Percentiles rank a stretch among this genome's conserved stretches.
phyloP scores from a whole-genome alignment of 2,888 invertebrate genomes.

The Cephus sareptanus region DNA sequence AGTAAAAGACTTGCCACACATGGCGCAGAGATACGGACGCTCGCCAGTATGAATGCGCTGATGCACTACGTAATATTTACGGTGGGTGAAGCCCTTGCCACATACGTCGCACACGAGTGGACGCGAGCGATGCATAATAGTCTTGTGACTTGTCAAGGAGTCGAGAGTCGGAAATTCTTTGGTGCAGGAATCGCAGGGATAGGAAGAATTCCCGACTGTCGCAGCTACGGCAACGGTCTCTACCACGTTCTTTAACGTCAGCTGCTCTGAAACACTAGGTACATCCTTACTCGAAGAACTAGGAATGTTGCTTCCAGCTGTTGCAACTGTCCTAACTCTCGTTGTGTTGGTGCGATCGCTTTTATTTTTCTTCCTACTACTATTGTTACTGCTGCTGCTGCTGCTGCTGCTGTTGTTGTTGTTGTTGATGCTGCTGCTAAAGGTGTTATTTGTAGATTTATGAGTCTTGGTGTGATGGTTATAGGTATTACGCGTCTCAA shows the following conservation, averaged over 20 bases:
- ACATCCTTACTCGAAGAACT: background rate
- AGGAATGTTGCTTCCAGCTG: background rate
- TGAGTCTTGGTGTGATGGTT: conserved; percentile 65
- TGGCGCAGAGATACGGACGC: conserved; percentile 66
- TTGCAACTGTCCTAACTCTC: background rate
- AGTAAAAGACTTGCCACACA: conserved; percentile 64
- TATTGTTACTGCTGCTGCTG: background rate
- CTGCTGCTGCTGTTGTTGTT: conserved; percentile 4
- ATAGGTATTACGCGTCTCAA: conserved; percentile 62
- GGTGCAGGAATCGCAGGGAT: conserved; percentile 59
- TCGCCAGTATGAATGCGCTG: conserved; percentile 67
- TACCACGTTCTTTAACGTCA: conserved; percentile 13
- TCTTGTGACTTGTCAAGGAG: conserved; percentile 59
- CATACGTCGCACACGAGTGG: conserved; percentile 64
- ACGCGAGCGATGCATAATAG: conserved; percentile 52
- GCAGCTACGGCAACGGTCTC: background rate
- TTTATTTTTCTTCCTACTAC: conserved; percentile 11
- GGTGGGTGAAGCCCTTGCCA: conserved; percentile 63
- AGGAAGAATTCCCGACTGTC: conserved; percentile 25
- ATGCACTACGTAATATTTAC: conserved; percentile 64
- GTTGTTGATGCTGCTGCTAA: background rate
- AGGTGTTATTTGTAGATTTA: conserved; percentile 30
- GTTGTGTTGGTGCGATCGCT: conserved; percentile 13
- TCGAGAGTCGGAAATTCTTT: conserved; percentile 58
- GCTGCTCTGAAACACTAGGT: background rate